These are phyloP conservation scores for Atractosteus spatula DNA, from an alignment of 2,113 vertebrate species.

Conservation along the genomic window DNA sequence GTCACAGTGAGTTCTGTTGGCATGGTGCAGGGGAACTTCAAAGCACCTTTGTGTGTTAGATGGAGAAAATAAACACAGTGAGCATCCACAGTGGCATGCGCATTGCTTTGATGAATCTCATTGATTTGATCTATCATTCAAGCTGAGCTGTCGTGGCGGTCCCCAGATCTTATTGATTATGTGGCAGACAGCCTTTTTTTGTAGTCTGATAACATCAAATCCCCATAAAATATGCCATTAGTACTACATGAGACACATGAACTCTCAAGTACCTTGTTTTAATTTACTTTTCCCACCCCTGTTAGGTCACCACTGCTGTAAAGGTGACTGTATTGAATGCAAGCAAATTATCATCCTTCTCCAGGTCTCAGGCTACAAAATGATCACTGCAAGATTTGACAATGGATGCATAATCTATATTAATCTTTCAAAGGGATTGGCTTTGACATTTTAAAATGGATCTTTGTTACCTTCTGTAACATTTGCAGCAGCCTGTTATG, in stretches of 20 bases:
- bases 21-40: neutral
- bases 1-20: neutral
- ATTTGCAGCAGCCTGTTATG: neutral
- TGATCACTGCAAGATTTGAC: neutral
- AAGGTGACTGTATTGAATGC: conserved; percentile 25
- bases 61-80: neutral
- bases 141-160: neutral
- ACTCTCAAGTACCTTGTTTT: conserved; percentile 31
- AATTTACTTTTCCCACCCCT: conserved; percentile 24
- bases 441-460: neutral
- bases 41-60: neutral
- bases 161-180: neutral
- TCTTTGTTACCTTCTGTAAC: neutral
- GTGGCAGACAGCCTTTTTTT: neutral
- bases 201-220: conserved; percentile 28
- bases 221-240: conserved; percentile 45
- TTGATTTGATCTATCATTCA: neutral
- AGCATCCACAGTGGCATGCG: neutral
- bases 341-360: conserved; percentile 39
- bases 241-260: conserved; percentile 42
- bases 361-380: neutral
- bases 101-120: neutral
- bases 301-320: conserved; percentile 8
- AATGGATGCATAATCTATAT: neutral
- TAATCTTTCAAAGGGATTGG: neutral